A percentile compares a stretch with the other conserved stretches of the same genome.
Evolutionary conservation across 2,888 invertebrate species (phyloP).

Genomic region (Dimorphilus gyrociliatus): DNA sequence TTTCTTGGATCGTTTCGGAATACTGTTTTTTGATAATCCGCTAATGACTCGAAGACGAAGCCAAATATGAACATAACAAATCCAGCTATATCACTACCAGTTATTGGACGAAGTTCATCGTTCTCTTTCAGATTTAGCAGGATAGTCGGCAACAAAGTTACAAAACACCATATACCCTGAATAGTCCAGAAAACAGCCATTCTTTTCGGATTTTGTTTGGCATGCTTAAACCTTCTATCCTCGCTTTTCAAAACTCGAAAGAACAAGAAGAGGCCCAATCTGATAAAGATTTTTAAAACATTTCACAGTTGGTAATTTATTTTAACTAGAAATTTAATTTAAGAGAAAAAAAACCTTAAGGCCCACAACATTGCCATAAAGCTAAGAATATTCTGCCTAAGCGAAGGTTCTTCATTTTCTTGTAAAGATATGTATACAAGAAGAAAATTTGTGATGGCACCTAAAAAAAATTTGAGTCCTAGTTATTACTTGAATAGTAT

Average conservation of each 20-base stretch:
- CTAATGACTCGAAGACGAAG: slow-evolving; percentile 23
- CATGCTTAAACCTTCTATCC: slow-evolving; percentile 34
- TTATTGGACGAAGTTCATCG: slow-evolving; percentile 19
- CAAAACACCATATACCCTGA: slow-evolving; percentile 38
- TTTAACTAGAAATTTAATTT: no score
- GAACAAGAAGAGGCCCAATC: slow-evolving; percentile 34
- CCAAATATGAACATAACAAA: slow-evolving; percentile 33
- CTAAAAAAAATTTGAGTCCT: slow-evolving; percentile 18
- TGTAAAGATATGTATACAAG: slow-evolving; percentile 22
- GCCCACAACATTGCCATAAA: slow-evolving; percentile 32
- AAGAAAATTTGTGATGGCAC: slow-evolving; percentile 27
- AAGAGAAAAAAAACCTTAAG: no score
- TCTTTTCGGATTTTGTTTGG: slow-evolving; percentile 18
- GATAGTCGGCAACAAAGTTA: slow-evolving; percentile 33
- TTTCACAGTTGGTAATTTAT: no score
- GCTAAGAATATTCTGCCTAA: slow-evolving; percentile 28
- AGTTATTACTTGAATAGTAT: no score
- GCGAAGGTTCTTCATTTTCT: slow-evolving; percentile 20
- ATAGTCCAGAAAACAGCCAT: slow-evolving; percentile 36
- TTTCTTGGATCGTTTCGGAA: slow-evolving; percentile 27
- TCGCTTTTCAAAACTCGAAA: slow-evolving; percentile 32
- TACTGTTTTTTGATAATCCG: slow-evolving; percentile 27
- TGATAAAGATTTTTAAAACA: no score
- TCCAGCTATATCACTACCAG: slow-evolving; percentile 29
- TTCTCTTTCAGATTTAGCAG: slow-evolving; percentile 23